phyloP scores from a whole-genome alignment of 1,140 invertebrate species.

The Agraylea sexmaculata region DNA sequence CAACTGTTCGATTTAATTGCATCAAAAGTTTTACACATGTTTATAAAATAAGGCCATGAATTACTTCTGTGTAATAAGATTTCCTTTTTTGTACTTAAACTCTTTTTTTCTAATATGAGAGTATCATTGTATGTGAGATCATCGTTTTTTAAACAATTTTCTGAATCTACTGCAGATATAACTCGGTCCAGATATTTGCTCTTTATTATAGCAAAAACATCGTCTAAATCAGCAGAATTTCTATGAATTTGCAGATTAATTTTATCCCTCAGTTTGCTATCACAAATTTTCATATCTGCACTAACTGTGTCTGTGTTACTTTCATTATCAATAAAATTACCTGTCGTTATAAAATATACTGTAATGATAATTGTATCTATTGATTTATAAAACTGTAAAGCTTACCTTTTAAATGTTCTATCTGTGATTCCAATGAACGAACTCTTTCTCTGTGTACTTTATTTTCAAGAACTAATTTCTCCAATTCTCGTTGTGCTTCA shows the following conservation, averaged over 20 bases:
- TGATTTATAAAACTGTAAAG: slow-evolving; percentile 1
- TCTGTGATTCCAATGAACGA: slow-evolving; percentile 60
- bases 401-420: slow-evolving; percentile 66
- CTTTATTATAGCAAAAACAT: slow-evolving; percentile 33
- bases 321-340: too few relatives aligned
- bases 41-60: too few relatives aligned
- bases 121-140: slow-evolving; percentile 12
- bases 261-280: neutral
- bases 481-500: slow-evolving; percentile 70
- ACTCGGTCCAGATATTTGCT: slow-evolving; percentile 33
- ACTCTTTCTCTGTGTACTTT: slow-evolving; percentile 67
- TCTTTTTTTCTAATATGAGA: too few relatives aligned
- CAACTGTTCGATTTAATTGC: too few relatives aligned
- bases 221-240: neutral
- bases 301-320: too few relatives aligned
- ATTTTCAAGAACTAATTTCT: slow-evolving; percentile 73
- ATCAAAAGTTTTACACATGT: too few relatives aligned
- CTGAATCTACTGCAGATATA: neutral
- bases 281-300: neutral
- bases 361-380: too few relatives aligned
- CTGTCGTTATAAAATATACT: too few relatives aligned
- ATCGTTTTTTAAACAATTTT: slow-evolving; percentile 1
- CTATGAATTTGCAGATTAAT: neutral
- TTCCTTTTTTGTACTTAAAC: too few relatives aligned
- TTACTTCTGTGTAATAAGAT: too few relatives aligned